Conservation (phyloP, 1,140 invertebrate species). For the Mizuhopecten yessoensis region DNA sequence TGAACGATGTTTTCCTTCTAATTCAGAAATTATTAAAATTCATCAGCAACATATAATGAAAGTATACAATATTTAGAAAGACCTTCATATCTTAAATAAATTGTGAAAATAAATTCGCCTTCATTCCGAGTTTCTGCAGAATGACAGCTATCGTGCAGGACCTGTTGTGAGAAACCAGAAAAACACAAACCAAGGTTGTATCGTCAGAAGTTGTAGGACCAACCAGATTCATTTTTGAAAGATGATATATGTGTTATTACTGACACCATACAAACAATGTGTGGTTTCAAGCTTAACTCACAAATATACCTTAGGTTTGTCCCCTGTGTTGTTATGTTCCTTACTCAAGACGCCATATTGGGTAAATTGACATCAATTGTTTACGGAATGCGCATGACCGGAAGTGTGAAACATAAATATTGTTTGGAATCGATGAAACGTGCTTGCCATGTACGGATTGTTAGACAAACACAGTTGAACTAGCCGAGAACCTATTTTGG, state of each 20-base stretch:
- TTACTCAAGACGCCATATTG: constrained; percentile 13
- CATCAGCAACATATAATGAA: no score
- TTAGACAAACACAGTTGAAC: neutral
- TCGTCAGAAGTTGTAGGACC: neutral
- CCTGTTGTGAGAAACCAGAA: no score
- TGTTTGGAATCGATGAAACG: neutral
- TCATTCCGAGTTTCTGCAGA: no score
- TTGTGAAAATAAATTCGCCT: no score
- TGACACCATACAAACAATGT: neutral
- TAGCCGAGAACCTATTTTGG: neutral
- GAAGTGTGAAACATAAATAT: neutral
- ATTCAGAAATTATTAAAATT: no score
- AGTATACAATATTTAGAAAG: no score
- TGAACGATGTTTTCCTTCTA: no score
- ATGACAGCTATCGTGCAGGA: no score
- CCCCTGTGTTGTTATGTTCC: neutral
- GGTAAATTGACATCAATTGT: constrained; percentile 20
- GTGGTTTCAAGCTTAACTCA: neutral
- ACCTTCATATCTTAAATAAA: no score
- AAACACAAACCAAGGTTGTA: neutral
- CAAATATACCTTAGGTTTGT: neutral
- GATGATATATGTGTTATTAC: neutral
- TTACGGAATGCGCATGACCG: neutral
- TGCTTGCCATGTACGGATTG: neutral
- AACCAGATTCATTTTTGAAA: neutral